Base-by-base conservation (phyloP, 2,888 invertebrate genomes). In the Xestia rhomboidea region DNA sequence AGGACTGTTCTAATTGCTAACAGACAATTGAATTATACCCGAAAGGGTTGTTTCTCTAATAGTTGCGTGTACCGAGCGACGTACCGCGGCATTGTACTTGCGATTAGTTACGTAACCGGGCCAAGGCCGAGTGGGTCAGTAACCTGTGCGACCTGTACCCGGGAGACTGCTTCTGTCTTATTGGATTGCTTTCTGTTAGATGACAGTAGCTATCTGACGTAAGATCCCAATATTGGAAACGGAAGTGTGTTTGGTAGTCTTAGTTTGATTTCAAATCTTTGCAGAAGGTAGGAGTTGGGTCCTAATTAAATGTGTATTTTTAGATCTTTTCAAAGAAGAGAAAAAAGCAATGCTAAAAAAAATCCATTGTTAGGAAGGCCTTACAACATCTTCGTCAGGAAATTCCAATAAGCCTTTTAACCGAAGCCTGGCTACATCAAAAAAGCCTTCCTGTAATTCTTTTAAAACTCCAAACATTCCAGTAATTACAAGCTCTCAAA, bases 61-160 rank as follows among this genome's bases (percentile, higher is more conserved):
- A 68, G 21, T 69, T 63, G 46, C 51, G 68, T 71, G 72, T 73
- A 85, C 73, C 62, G n/a, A 30, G 46, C 30, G 66, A 83, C 73
- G 73, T 76, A 76, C 76, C 74, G 69, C 69, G 70, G 76, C 76
- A 75, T 75, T 75, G 75, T 81, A 78, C 72, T 85, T 85, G 88
- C 80, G 85, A 82, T 60, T 66, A 72, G 46, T 87, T 85, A 88
- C 85, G 80, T 73, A 88, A 87, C 60, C 73, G 68, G 79, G 77
- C 82, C 88, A 88, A 88, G 87, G 88, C 82, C 85, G 73, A 67
- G 41, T 38, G 51, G 87, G 81, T 62, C 85, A 63, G 66, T 88
- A 87, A 88, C 64, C 64, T 41, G n/a, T 27, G 34, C n/a, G n/a
- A 85, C 85, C 77, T 85, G 54, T 46, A 30, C 73, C 84, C 77